These are phyloP conservation scores for Acleris literana DNA, from an alignment of 2,888 invertebrate species.

Conservation along the genomic window DNA sequence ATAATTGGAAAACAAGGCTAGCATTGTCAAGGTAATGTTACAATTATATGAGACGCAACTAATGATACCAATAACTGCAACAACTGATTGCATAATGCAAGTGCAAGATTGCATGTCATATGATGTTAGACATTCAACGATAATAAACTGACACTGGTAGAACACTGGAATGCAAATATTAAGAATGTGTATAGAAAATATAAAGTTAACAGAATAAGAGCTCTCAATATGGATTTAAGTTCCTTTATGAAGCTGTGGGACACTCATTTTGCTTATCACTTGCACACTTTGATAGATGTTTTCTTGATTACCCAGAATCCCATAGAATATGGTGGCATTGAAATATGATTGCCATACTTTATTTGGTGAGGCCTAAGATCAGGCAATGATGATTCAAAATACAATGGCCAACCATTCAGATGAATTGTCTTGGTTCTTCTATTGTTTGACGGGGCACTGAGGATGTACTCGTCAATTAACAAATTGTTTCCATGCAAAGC, in stretches of 20 bases:
- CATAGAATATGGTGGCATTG: conserved; percentile 85
- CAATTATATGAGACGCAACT: conserved; percentile 26
- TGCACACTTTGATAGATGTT: conserved; percentile 66
- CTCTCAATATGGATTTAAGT: background rate
- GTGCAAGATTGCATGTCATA: background rate
- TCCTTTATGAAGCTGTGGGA: background rate
- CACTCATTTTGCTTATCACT: conserved; percentile 41
- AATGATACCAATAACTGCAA: background rate
- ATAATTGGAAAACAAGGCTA: conserved; percentile 51
- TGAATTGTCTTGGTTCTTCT: conserved; percentile 78
- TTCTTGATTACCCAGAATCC: conserved; percentile 86
- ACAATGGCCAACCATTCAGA: conserved; percentile 84
- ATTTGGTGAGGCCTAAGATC: conserved; percentile 75
- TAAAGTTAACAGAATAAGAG: background rate
- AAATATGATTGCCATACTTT: conserved; percentile 72
- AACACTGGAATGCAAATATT: conserved; percentile 38
- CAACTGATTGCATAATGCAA: background rate
- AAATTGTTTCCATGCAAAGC: conserved; percentile 63
- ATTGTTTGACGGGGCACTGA: conserved; percentile 78
- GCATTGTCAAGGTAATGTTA: conserved; percentile 40
- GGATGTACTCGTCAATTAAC: conserved; percentile 76
- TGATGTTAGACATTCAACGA: conserved; percentile 33
- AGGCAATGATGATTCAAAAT: conserved; percentile 79
- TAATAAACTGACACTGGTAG: conserved; percentile 26
- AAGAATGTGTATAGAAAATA: too few relatives aligned